A percentile compares a stretch with the other conserved stretches of the same genome.
Evolutionary conservation across 2,888 invertebrate genomes (phyloP).

Genomic region (Limnephilus lunatus): DNA sequence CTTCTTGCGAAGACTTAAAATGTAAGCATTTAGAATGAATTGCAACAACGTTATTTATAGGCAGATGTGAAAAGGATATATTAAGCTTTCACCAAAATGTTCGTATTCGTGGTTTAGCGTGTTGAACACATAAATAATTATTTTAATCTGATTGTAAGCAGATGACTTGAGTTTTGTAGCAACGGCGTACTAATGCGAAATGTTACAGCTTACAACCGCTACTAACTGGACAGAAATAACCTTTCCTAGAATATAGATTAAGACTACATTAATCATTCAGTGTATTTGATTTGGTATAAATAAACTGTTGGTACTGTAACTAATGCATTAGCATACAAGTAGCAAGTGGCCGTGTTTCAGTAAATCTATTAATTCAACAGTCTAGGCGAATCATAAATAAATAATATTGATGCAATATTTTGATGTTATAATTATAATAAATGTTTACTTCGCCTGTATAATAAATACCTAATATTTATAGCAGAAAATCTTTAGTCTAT

Average conservation of each 20-base stretch:
- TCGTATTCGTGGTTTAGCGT: background rate
- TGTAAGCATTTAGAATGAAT: background rate
- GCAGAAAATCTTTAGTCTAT: background rate
- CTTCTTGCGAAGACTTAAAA: background rate
- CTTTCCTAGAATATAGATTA: background rate
- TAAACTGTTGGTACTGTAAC: background rate
- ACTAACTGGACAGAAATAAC: background rate
- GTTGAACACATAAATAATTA: background rate
- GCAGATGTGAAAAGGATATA: background rate
- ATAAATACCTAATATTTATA: background rate
- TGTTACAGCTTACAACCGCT: background rate
- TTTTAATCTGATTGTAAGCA: slow-evolving; percentile 2
- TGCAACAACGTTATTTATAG: background rate
- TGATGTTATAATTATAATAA: background rate
- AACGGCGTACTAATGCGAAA: background rate
- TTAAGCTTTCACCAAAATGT: background rate
- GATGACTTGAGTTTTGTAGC: background rate
- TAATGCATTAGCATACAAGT: background rate
- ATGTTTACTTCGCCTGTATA: background rate
- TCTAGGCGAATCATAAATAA: background rate
- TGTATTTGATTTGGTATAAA: background rate
- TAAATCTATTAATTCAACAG: background rate
- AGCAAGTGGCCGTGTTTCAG: background rate
- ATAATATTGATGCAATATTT: background rate
- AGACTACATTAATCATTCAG: background rate